Percentiles rank a stretch among this genome's conserved stretches.
Conservation (phyloP, 2,888 invertebrate genomes). For the Phlogophora meticulosa region DNA sequence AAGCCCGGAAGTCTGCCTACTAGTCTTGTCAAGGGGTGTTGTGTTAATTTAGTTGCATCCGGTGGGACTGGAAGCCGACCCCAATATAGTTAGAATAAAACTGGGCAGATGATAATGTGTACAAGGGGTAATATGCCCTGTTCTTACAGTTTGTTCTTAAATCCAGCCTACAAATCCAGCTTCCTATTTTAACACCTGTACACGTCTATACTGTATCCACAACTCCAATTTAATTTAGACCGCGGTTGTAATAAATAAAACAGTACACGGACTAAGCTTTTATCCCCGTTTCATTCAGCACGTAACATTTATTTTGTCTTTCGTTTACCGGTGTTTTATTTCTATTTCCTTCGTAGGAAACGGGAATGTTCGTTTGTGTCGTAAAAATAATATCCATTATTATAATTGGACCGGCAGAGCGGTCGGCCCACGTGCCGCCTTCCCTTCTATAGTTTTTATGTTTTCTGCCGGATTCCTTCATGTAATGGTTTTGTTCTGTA, state of each 20-base stretch:
- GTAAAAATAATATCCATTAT: constrained; percentile 87
- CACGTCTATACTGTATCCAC: constrained; percentile 15
- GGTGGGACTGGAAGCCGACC: too few relatives aligned
- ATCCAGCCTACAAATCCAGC: too few relatives aligned
- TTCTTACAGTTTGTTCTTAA: too few relatives aligned
- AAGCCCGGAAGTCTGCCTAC: too few relatives aligned
- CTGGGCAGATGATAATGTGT: too few relatives aligned
- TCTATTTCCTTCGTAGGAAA: constrained; percentile 75
- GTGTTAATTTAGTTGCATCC: too few relatives aligned
- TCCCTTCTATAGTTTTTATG: constrained; percentile 76
- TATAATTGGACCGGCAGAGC: constrained; percentile 81
- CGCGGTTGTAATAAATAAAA: constrained; percentile 46
- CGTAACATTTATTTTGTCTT: constrained; percentile 64
- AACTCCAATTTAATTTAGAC: constrained; percentile 54
- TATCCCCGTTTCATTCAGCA: constrained; percentile 58
- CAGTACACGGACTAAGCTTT: constrained; percentile 42
- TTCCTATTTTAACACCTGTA: constrained; percentile 20
- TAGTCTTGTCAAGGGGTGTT: too few relatives aligned
- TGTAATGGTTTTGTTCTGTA: constrained; percentile 51
- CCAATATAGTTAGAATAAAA: too few relatives aligned
- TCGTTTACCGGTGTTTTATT: constrained; percentile 68
- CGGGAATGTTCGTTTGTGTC: constrained; percentile 77
- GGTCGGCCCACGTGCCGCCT: constrained; percentile 71
- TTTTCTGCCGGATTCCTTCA: constrained; percentile 68
- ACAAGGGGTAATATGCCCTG: too few relatives aligned